Evolutionary conservation across 2,888 invertebrate species (phyloP).

Genomic region (Sussaba pulchella): DNA sequence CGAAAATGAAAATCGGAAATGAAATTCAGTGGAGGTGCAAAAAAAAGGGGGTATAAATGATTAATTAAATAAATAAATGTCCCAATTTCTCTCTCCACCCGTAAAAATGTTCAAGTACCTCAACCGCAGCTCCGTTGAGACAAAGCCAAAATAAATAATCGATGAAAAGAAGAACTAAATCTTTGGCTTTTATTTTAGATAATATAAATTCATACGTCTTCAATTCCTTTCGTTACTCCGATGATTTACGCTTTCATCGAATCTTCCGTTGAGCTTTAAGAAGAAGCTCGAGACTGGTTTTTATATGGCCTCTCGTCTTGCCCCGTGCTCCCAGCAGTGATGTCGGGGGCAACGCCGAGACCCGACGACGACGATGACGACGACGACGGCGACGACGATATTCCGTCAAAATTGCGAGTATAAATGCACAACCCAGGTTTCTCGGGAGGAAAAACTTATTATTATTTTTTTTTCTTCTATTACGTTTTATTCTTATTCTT

Average conservation of each 20-base stretch:
- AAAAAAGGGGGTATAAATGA: too few relatives aligned
- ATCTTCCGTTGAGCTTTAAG: slow-evolving; percentile 34
- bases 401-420: slow-evolving; percentile 28
- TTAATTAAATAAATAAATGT: slow-evolving; percentile 14
- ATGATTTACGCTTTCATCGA: slow-evolving; percentile 51
- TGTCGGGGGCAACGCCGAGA: too few relatives aligned
- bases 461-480: slow-evolving; percentile 25
- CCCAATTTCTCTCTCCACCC: neutral
- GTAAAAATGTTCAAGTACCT: neutral
- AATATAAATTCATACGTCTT: slow-evolving; percentile 47
- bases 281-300: slow-evolving; percentile 45
- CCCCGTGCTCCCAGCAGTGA: neutral
- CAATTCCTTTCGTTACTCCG: slow-evolving; percentile 44
- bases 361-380: neutral
- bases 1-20: too few relatives aligned
- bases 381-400: neutral
- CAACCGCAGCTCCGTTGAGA: too few relatives aligned
- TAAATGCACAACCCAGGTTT: slow-evolving; percentile 51
- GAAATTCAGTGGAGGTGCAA: too few relatives aligned
- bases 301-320: slow-evolving; percentile 2
- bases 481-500: neutral
- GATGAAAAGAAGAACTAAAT: neutral
- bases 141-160: neutral
- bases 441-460: slow-evolving; percentile 26
- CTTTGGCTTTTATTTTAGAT: slow-evolving; percentile 35